Evolutionary conservation across 64 coral and sea anemone species (phyloP).

Genomic region (Catalaphyllia jardinei): DNA sequence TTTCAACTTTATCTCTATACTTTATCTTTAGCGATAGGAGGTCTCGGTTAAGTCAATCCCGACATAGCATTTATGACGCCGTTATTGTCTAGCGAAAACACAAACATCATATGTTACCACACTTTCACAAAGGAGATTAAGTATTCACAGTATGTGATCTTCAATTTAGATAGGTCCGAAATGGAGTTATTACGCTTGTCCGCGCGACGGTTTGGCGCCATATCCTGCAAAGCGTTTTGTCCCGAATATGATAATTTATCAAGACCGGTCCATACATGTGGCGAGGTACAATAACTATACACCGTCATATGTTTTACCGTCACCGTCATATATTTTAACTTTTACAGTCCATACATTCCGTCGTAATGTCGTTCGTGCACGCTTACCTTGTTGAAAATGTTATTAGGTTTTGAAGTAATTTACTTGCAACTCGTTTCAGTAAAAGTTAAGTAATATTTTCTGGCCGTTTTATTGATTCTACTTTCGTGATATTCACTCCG

Average conservation of each 20-base stretch:
- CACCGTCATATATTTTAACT: not conserved
- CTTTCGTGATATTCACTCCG: no score
- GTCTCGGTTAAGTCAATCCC: not conserved
- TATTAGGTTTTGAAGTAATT: not conserved
- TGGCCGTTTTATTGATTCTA: not conserved
- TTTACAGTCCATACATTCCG: not conserved
- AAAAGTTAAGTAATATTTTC: not conserved
- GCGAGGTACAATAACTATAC: constrained; percentile 18
- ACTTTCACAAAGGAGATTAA: constrained; percentile 14
- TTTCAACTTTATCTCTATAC: not conserved
- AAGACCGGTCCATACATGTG: constrained; percentile 34
- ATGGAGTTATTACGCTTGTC: not conserved
- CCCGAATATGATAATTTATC: constrained; percentile 33
- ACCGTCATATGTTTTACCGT: not conserved
- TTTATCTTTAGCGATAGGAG: constrained; percentile 31
- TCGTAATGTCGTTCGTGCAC: not conserved
- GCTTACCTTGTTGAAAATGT: not conserved
- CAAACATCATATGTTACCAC: constrained; percentile 11
- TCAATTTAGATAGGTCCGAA: constrained; percentile 3
- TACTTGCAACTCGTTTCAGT: not conserved
- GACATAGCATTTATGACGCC: constrained; percentile 23
- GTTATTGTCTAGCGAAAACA: constrained; percentile 34
- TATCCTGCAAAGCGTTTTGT: constrained; percentile 44
- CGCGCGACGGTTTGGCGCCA: constrained; percentile 13
- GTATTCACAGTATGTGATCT: not conserved